These are phyloP conservation scores for Amphipyra berbera DNA, from an alignment of 2,888 invertebrate genomes.

Conservation along the genomic window DNA sequence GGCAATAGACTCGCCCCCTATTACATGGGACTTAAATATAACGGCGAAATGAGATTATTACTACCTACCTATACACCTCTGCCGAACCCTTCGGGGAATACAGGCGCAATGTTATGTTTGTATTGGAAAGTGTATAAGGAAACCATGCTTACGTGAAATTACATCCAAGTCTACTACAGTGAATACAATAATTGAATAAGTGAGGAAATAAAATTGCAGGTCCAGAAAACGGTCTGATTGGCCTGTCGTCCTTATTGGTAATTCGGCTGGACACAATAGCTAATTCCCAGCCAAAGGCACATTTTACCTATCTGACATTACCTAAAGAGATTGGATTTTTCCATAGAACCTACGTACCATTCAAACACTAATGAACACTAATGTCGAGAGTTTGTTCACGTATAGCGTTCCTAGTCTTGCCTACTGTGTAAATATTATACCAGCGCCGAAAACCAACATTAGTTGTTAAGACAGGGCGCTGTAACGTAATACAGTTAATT, in stretches of 20 bases:
- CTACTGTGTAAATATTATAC: slow-evolving; percentile 35
- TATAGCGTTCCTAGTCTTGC: slow-evolving; percentile 19
- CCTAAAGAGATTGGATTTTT: slow-evolving; percentile 3
- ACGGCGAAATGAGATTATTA: no score
- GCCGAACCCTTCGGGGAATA: no score
- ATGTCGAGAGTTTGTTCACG: slow-evolving; percentile 2
- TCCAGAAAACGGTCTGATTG: background rate
- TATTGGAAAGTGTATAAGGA: no score
- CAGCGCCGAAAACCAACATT: slow-evolving; percentile 36
- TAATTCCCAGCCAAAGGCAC: slow-evolving; percentile 6
- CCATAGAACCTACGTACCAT: slow-evolving; percentile 1
- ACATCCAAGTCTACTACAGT: no score
- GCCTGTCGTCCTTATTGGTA: background rate
- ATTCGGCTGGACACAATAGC: slow-evolving; percentile 16
- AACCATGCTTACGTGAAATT: no score
- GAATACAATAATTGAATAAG: background rate
- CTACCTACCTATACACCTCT: no score
- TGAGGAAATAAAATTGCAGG: background rate
- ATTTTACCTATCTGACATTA: slow-evolving; percentile 15
- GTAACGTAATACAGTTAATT: slow-evolving; percentile 49
- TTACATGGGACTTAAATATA: no score
- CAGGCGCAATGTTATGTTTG: no score
- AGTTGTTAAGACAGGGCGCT: slow-evolving; percentile 26
- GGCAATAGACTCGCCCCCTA: no score
- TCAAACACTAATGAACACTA: slow-evolving; percentile 32